Base-by-base conservation (phyloP, 2,113 vertebrate species). In the Poicephalus meyeri region DNA sequence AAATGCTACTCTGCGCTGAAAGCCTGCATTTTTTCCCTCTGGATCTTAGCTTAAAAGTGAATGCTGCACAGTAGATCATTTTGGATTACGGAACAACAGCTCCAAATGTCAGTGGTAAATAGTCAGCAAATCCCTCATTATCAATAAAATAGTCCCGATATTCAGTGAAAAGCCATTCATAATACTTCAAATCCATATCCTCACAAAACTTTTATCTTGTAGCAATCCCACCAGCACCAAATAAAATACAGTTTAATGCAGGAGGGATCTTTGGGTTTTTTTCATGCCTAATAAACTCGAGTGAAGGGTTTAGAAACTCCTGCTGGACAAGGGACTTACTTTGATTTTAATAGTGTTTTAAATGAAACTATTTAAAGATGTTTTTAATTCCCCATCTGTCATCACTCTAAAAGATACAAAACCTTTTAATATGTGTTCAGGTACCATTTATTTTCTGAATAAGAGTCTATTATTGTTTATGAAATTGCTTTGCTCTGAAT, bases 71-170 rank as follows among this genome's bases (percentile, higher is more conserved):
- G 44, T 42, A 68, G 82, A 96, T 93, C 14, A 92, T 74, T 93
- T 35, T 86, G 93, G 90, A 93, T 95, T 96, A 96, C 44, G 56
- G 79, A 93, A 55, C 28, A 90, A 29, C 76, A 77, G 77, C 85
- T 94, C 68, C 91, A 96, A 97, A 95, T 88, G 64, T 74, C 93
- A 86, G 29, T n/a, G 50, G 90, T 88, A 95, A 95, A 95, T 68
- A 96, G 72, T 78, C 49, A 83, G 64, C 18, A 94, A 95, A 94
- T 94, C 88, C 79, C 88, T 86, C n/a, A 72, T 89, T 90, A 96
- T 93, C 88, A 88, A 84, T 88, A 86, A 78, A 91, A 90, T 74
- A 42, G 44, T 61, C 64, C 35, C 31, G 76, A 83, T 95, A 73
- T 2, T 35, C 69, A 71, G 42, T 71, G 80, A 81, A 90, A 94